Evolutionary conservation across 2,113 vertebrate species (phyloP).

Genomic region (Entelurus aequoreus): DNA sequence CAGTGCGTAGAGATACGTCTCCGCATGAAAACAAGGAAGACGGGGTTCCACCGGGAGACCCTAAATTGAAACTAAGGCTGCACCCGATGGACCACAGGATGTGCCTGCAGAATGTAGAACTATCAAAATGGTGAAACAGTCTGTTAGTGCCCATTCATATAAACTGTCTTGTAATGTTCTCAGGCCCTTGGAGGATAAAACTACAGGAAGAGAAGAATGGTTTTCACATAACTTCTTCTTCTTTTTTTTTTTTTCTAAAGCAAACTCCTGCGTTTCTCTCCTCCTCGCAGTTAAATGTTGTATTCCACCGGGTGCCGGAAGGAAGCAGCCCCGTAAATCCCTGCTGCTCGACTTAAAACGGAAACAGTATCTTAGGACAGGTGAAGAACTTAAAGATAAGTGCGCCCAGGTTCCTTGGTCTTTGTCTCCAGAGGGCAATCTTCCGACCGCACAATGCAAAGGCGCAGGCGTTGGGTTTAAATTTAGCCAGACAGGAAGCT

Average conservation of each 20-base stretch:
- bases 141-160: conserved; percentile 98
- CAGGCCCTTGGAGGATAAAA: conserved; percentile 80
- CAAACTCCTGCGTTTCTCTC: conserved; percentile 80
- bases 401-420: conserved; percentile 48
- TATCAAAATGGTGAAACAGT: conserved; percentile 92
- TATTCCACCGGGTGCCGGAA: conserved; percentile 81
- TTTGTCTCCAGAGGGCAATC: conserved; percentile 48
- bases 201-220: conserved; percentile 92
- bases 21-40: conserved; percentile 83
- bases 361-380: conserved; percentile 92
- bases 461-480: conserved; percentile 53
- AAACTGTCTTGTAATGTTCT: conserved; percentile 92
- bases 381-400: conserved; percentile 83
- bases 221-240: conserved; percentile 97
- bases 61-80: conserved; percentile 99
- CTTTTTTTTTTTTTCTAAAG: conserved; percentile 23
- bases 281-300: conserved; percentile 90
- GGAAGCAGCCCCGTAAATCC: conserved; percentile 88
- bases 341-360: conserved; percentile 82
- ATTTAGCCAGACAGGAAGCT: conserved; percentile 60
- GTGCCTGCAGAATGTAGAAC: conserved; percentile 94
- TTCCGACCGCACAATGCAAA: conserved; percentile 49
- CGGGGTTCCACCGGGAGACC: conserved; percentile 83
- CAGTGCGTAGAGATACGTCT: conserved; percentile 68
- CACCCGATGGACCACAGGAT: conserved; percentile 94